Evolutionary conservation across 2,888 invertebrate genomes (phyloP).

Genomic region (Ormyrus thymus): DNA sequence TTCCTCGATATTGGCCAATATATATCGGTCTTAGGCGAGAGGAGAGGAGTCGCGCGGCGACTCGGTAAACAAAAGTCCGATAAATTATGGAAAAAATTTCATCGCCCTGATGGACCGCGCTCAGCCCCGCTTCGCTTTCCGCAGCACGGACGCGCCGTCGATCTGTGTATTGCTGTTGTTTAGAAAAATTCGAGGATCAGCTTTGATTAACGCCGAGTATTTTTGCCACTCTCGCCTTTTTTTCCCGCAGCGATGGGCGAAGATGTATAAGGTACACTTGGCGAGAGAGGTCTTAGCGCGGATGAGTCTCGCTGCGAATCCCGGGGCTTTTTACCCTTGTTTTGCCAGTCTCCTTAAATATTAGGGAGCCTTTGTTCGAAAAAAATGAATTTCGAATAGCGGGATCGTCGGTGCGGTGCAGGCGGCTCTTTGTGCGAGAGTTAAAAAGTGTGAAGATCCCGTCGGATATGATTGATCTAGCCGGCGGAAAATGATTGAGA

Average conservation of each 20-base stretch:
- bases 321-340: too few species aligned
- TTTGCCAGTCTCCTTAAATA: too few species aligned
- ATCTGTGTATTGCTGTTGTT: too few species aligned
- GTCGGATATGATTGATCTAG: slow-evolving; percentile 48
- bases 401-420: neutral
- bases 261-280: too few species aligned
- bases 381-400: slow-evolving; percentile 11
- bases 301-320: too few species aligned
- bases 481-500: slow-evolving; percentile 30
- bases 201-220: too few species aligned
- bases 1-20: slow-evolving; percentile 42
- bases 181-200: too few species aligned
- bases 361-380: neutral
- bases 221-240: slow-evolving; percentile 2
- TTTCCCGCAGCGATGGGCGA: slow-evolving; percentile 18
- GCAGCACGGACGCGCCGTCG: too few species aligned
- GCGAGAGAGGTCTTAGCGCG: too few species aligned
- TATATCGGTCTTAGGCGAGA: slow-evolving; percentile 16
- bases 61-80: slow-evolving; percentile 38
- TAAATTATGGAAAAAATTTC: slow-evolving; percentile 33
- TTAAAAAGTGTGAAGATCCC: slow-evolving; percentile 46
- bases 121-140: too few species aligned
- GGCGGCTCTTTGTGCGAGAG: neutral
- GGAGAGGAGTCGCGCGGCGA: neutral
- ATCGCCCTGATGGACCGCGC: neutral